Evolutionary conservation across 1,140 invertebrate genomes (phyloP).

Genomic region (Stenopsyche tienmushanensis): DNA sequence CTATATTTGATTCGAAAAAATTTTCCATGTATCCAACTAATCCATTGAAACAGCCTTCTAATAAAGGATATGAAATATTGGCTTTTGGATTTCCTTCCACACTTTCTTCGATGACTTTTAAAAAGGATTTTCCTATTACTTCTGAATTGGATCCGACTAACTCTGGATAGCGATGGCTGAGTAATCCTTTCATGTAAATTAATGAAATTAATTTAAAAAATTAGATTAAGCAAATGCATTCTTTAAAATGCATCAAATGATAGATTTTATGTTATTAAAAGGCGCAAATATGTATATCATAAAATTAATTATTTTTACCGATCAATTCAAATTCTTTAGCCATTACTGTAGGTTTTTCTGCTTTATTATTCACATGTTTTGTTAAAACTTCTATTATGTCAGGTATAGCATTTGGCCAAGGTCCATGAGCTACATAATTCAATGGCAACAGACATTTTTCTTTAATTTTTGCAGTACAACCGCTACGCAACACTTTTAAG

Average conservation of each 20-base stretch:
- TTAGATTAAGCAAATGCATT: neutral
- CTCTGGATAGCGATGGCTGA: conserved; percentile 13
- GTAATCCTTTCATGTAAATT: conserved; percentile 6
- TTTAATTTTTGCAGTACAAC: conserved; percentile 14
- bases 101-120: conserved; percentile 13
- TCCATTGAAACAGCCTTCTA: conserved; percentile 23
- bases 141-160: neutral
- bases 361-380: conserved; percentile 19
- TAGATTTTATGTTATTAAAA: neutral
- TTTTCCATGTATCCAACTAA: conserved; percentile 7
- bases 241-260: no score
- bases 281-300: neutral
- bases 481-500: conserved; percentile 28
- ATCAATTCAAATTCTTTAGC: conserved; percentile 25
- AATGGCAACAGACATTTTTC: conserved; percentile 18
- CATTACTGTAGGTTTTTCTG: conserved; percentile 28
- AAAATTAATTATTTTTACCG: conserved; percentile 17
- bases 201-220: neutral
- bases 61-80: conserved; percentile 7
- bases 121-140: conserved; percentile 14
- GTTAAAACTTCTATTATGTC: conserved; percentile 12
- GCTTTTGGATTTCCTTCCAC: conserved; percentile 22
- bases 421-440: conserved; percentile 1
- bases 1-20: conserved; percentile 3
- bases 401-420: conserved; percentile 15